Conservation (phyloP, 2,888 invertebrate species). For the Noctua janthina region DNA sequence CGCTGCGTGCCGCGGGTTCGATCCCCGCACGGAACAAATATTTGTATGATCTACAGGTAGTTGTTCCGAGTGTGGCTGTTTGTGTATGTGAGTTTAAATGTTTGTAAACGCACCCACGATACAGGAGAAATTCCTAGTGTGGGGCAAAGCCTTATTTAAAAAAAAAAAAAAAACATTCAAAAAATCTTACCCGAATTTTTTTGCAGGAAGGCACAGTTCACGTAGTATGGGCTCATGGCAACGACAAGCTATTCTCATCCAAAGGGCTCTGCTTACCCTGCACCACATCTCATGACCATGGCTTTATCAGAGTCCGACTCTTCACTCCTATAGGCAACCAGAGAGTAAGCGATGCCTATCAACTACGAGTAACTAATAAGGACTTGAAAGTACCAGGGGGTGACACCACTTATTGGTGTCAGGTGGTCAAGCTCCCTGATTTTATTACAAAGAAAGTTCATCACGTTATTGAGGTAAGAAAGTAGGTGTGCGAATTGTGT, state of each 20-base stretch:
- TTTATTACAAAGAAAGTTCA: slow-evolving; percentile 92
- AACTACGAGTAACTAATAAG: slow-evolving; percentile 91
- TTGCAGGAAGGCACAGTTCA: slow-evolving; percentile 96
- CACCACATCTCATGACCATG: slow-evolving; percentile 89
- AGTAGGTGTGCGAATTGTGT: background rate
- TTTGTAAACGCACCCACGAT: no score
- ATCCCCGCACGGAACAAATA: no score
- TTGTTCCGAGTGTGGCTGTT: no score
- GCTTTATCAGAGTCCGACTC: slow-evolving; percentile 95
- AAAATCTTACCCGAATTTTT: background rate
- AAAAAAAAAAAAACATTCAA: no score
- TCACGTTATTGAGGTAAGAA: slow-evolving; percentile 93
- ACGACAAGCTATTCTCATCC: slow-evolving; percentile 93
- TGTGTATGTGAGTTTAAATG: no score
- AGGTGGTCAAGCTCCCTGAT: slow-evolving; percentile 94
- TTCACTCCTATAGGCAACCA: slow-evolving; percentile 83
- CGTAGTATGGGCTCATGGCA: slow-evolving; percentile 95
- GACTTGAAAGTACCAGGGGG: slow-evolving; percentile 93
- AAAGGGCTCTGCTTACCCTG: slow-evolving; percentile 92
- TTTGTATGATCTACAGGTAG: no score
- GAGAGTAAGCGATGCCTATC: slow-evolving; percentile 84
- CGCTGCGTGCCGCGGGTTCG: no score
- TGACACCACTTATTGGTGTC: slow-evolving; percentile 99
- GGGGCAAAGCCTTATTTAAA: no score
- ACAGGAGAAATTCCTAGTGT: no score